Conservation (phyloP, 2,888 invertebrate genomes). For the Cinara cedri region DNA sequence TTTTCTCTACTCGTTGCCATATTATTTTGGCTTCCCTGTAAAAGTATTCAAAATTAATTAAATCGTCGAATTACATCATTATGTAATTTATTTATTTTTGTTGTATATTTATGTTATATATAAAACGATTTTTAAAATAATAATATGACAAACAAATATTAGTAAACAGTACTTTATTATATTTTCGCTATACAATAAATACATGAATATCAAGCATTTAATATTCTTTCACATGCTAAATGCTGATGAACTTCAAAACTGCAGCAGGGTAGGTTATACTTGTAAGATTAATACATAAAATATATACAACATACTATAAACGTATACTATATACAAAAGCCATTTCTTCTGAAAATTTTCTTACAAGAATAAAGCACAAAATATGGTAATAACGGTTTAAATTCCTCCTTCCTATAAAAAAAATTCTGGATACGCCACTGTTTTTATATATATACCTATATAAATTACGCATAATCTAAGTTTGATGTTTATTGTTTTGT, state of each 20-base stretch:
- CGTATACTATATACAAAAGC: no score
- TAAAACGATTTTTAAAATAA: no score
- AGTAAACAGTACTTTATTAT: no score
- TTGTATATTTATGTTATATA: no score
- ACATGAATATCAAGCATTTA: constrained; percentile 11
- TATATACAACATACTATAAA: no score
- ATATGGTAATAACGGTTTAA: constrained; percentile 4
- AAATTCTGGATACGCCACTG: no score
- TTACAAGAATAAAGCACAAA: constrained; percentile 28
- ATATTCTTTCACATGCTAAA: constrained; percentile 34
- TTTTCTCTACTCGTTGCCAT: background rate
- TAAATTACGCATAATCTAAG: no score
- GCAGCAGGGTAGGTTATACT: constrained; percentile 1
- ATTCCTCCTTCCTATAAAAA: no score
- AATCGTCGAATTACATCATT: no score
- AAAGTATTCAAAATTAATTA: background rate
- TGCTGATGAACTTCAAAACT: background rate
- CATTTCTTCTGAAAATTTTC: constrained; percentile 35
- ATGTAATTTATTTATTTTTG: no score
- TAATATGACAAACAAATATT: background rate
- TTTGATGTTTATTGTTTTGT: no score
- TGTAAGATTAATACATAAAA: background rate
- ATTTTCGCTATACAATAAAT: background rate
- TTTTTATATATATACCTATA: no score
- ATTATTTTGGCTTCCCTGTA: background rate